A percentile compares a stretch with the other conserved stretches of the same genome.
Conservation (phyloP, 2,888 invertebrate genomes). For the Xestobium rufovillosum region DNA sequence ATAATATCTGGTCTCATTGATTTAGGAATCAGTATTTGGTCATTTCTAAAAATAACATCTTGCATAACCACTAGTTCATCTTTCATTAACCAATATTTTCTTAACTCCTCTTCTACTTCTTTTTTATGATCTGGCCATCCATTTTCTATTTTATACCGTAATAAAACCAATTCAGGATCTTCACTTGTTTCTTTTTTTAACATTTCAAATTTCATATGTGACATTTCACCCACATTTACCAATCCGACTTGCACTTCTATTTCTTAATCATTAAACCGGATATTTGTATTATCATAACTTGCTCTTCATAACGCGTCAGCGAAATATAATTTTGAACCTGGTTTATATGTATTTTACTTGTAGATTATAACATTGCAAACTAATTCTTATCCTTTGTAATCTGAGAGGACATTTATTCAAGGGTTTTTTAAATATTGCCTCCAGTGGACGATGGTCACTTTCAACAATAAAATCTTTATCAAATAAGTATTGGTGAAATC, state of each 20-base stretch:
- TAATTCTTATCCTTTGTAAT: too few species aligned
- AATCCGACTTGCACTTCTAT: slow-evolving; percentile 3
- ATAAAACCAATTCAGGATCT: too few species aligned
- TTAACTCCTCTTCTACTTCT: slow-evolving; percentile 4
- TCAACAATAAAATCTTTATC: slow-evolving; percentile 25
- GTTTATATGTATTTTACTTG: too few species aligned
- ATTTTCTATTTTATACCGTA: too few species aligned
- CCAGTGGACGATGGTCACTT: slow-evolving; percentile 29
- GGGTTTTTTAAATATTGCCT: slow-evolving; percentile 22
- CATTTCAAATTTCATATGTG: not conserved
- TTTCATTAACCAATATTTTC: slow-evolving; percentile 17
- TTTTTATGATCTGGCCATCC: too few species aligned
- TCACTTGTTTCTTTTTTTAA: too few species aligned
- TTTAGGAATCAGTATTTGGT: slow-evolving; percentile 23
- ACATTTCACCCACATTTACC: not conserved
- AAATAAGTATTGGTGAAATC: too few species aligned
- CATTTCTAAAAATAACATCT: slow-evolving; percentile 20
- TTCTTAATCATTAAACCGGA: slow-evolving; percentile 4
- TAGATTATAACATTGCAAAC: too few species aligned
- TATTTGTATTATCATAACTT: slow-evolving; percentile 17
- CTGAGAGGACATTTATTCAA: slow-evolving; percentile 22
- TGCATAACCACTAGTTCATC: slow-evolving; percentile 14
- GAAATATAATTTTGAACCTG: too few species aligned
- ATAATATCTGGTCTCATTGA: slow-evolving; percentile 21
- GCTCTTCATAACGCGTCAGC: slow-evolving; percentile 28